These are phyloP conservation scores for Sylvilagus bachmani DNA, from an alignment of 2,113 vertebrate species.

Conservation along the genomic window DNA sequence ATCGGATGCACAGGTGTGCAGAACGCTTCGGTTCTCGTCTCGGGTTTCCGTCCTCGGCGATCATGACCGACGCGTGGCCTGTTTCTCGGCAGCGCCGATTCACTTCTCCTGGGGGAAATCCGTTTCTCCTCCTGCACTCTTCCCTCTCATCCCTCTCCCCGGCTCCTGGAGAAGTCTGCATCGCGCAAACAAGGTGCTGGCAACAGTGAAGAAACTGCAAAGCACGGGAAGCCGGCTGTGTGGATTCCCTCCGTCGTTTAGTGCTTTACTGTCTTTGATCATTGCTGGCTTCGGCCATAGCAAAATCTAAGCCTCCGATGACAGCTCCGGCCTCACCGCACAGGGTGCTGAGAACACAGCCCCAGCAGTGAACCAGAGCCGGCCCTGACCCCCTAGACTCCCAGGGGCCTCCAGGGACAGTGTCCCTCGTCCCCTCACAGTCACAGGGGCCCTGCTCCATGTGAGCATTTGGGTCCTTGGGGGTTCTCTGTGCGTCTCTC, in stretches of 20 bases:
- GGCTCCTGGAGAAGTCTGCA: too few relatives aligned
- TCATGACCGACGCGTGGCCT: slow-evolving; percentile 39
- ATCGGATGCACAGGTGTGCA: neutral
- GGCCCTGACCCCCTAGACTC: too few relatives aligned
- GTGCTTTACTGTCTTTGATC: neutral
- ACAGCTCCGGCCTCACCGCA: fast-evolving
- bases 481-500: neutral
- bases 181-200: too few relatives aligned
- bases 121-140: neutral
- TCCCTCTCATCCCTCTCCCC: neutral
- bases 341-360: neutral
- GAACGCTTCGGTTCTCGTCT: neutral
- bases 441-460: neutral
- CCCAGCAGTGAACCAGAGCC: neutral
- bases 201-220: too few relatives aligned
- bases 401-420: too few relatives aligned
- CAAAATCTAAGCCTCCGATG: neutral
- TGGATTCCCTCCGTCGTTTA: too few relatives aligned
- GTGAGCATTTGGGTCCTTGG: fast-evolving
- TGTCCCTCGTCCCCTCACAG: too few relatives aligned
- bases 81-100: neutral
- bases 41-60: slow-evolving; percentile 46
- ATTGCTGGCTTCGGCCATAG: neutral
- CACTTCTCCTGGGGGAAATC: neutral
- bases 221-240: too few relatives aligned